phyloP scores from a whole-genome alignment of 2,888 invertebrate genomes.

The Mythimna vitellina region DNA sequence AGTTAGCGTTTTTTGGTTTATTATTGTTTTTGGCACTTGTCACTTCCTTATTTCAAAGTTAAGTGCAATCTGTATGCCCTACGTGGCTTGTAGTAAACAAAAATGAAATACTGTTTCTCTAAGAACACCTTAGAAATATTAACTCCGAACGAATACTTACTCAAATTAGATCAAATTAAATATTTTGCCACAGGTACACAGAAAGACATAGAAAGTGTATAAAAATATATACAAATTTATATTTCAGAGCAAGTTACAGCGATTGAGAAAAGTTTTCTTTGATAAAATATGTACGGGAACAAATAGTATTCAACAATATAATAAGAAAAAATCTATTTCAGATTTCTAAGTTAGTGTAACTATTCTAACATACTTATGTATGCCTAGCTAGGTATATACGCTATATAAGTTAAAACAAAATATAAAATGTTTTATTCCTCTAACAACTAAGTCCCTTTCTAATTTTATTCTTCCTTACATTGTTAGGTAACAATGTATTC shows the following conservation, averaged over 20 bases:
- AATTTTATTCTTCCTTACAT: slow-evolving; percentile 44
- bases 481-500: slow-evolving; percentile 47
- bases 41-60: slow-evolving; percentile 16
- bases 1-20: slow-evolving; percentile 20
- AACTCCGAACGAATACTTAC: not conserved
- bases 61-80: not conserved
- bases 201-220: not conserved
- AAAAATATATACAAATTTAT: not conserved
- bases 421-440: slow-evolving; percentile 15
- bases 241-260: not conserved
- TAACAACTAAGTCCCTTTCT: slow-evolving; percentile 26
- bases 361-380: not conserved
- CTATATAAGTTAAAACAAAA: slow-evolving; percentile 3
- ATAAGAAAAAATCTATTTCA: not conserved
- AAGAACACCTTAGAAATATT: not conserved
- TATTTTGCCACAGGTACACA: not conserved
- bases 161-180: not conserved
- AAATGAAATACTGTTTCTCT: too few relatives aligned
- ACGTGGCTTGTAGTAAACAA: not conserved
- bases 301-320: not conserved
- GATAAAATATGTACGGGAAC: not conserved
- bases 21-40: slow-evolving; percentile 27
- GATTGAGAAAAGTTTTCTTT: not conserved
- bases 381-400: not conserved
- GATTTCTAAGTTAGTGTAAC: not conserved